Conservation (phyloP, 1,140 invertebrate genomes). For the Venturia canescens region DNA sequence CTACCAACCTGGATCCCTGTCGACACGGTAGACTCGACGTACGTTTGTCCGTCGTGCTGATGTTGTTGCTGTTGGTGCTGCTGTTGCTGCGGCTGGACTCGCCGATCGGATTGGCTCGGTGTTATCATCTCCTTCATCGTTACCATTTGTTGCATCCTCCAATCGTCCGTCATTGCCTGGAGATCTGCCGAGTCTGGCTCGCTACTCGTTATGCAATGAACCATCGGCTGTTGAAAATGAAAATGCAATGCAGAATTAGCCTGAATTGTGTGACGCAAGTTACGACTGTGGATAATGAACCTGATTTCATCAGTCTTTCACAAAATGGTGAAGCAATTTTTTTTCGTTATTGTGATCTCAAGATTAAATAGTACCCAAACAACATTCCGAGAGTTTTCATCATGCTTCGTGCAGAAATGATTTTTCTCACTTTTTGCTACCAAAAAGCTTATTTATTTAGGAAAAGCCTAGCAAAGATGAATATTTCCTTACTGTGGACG, state of each 20-base stretch:
- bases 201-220: constrained; percentile 90
- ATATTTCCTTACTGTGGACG: constrained; percentile 75
- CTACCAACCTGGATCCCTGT: constrained; percentile 77
- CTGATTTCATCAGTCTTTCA: no score
- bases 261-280: no score
- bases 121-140: constrained; percentile 68
- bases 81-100: neutral
- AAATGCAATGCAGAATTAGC: neutral
- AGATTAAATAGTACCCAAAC: no score
- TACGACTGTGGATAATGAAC: no score
- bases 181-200: constrained; percentile 84
- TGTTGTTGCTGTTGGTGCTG: neutral
- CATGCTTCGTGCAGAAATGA: no score
- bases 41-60: constrained; percentile 73
- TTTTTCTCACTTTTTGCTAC: no score
- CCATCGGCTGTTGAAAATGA: constrained; percentile 82
- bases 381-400: no score
- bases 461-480: no score
- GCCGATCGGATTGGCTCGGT: constrained; percentile 63
- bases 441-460: no score
- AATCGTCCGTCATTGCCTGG: constrained; percentile 70
- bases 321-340: no score
- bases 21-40: constrained; percentile 74
- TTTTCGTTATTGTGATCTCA: no score
- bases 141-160: constrained; percentile 70